A percentile compares a stretch with the other conserved stretches of the same genome.
Evolutionary conservation across 2,888 invertebrate species (phyloP).

Genomic region (Petrophora chlorosata): DNA sequence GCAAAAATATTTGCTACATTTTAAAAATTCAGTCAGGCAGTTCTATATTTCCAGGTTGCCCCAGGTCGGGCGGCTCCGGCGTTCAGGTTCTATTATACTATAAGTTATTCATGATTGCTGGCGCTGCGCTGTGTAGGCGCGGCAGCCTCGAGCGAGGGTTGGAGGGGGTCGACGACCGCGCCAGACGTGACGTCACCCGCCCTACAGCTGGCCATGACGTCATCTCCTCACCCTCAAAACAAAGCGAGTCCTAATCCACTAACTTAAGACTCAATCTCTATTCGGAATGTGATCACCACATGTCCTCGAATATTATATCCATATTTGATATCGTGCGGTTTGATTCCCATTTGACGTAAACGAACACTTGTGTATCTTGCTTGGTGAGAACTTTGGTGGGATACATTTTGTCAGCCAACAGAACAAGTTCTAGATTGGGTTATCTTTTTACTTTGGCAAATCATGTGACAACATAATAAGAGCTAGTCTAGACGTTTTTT

Average conservation of each 20-base stretch:
- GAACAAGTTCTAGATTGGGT: constrained; percentile 14
- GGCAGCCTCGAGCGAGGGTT: constrained; percentile 50
- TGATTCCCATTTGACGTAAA: constrained; percentile 60
- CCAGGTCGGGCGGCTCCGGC: constrained; percentile 68
- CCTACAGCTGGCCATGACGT: constrained; percentile 82
- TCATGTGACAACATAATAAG: constrained; percentile 10
- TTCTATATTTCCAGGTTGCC: constrained; percentile 60
- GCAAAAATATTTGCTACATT: constrained; percentile 2
- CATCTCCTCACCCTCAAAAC: constrained; percentile 59
- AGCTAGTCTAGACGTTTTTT: constrained; percentile 2
- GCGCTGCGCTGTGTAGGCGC: constrained; percentile 51
- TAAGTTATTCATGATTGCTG: constrained; percentile 75
- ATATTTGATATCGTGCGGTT: constrained; percentile 67
- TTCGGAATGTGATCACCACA: constrained; percentile 63
- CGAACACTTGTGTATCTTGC: constrained; percentile 54
- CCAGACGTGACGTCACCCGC: constrained; percentile 78
- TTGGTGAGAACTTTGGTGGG: constrained; percentile 52
- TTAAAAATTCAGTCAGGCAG: background rate
- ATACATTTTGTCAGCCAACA: constrained; percentile 46
- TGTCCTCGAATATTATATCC: constrained; percentile 63
- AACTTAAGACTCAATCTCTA: constrained; percentile 66
- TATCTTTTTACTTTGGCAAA: constrained; percentile 1
- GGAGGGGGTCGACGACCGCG: constrained; percentile 74
- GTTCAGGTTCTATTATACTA: constrained; percentile 59
- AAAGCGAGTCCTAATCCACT: constrained; percentile 53